Base-by-base conservation (phyloP, 2,888 invertebrate species). In the Scaptomyza cyrtandrae region DNA sequence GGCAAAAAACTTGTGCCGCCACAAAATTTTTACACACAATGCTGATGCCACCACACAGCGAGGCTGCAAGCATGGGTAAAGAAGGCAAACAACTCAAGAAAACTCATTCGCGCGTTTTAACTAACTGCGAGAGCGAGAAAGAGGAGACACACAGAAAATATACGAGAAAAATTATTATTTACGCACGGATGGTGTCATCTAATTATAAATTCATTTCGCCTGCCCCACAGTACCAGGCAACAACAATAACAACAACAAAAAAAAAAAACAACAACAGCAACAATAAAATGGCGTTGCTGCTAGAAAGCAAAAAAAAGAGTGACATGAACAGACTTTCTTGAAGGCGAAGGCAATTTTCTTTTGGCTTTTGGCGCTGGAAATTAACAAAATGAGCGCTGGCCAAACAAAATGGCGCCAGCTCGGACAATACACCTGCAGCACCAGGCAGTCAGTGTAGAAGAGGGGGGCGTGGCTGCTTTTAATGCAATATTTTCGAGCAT, bases 141-240 rank as follows among this genome's bases (percentile, higher is more conserved):
- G 43, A 44, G 44, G 39, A 48, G 24, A 39, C 39, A 35, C 29
- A 46, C 33, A 57, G 50, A 48, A 59, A 56, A 75, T 63, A 63
- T 63, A 66, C 75, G 54, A 78, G 58, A 71, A 77, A 81, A 85
- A 84, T 79, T 84, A 90, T 92, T 91, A 90, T 92, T 91, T 87
- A 92, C 92, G 92, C 92, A 91, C 91, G 90, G 91, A 91, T 91
- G 91, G 92, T 92, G 92, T 91, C 91, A 92, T 92, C 91, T 92
- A 91, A 92, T 92, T 92, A 92, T 90, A 86, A 91, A 92, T 90
- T 89, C 86, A 88, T 90, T 89, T 80, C 90, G 74, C 68, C 63
- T 77, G 77, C 55, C 73, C 75, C 73, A 61, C 44, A 50, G 55
- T 39, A 19, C 57, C 50, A 35, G 6, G 11, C 49, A 50, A 45